Evolutionary conservation across 1,140 invertebrate genomes (phyloP).

Genomic region (Apolygus lucorum): DNA sequence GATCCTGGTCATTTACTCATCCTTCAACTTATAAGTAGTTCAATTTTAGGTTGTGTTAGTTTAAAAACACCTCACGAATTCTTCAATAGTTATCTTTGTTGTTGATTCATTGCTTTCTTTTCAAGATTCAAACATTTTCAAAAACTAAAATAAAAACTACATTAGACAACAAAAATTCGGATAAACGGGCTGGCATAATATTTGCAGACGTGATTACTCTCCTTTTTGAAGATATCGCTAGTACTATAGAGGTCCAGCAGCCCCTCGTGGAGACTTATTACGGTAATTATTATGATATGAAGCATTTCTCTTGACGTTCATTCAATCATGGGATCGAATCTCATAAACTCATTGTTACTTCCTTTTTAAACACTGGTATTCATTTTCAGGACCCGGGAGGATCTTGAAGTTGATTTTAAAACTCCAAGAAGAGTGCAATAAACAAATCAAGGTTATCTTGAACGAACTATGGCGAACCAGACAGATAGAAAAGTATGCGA

Average conservation of each 20-base stretch:
- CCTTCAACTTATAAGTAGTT: too few relatives aligned
- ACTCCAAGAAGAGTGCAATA: slow-evolving; percentile 81
- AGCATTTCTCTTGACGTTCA: neutral
- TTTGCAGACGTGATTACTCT: slow-evolving; percentile 75
- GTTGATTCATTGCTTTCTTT: too few relatives aligned
- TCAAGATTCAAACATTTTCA: slow-evolving; percentile 56
- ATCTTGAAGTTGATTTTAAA: slow-evolving; percentile 60
- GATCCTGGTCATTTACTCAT: too few relatives aligned
- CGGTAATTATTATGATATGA: too few relatives aligned
- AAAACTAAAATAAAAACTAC: slow-evolving; percentile 62
- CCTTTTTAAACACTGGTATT: too few relatives aligned
- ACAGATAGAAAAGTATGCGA: slow-evolving; percentile 57
- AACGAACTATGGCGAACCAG: slow-evolving; percentile 67
- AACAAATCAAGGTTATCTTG: slow-evolving; percentile 59
- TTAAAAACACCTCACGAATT: too few relatives aligned
- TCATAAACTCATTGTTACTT: too few relatives aligned
- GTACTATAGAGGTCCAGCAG: slow-evolving; percentile 82
- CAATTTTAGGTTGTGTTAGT: too few relatives aligned
- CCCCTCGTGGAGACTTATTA: slow-evolving; percentile 91
- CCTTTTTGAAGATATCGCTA: slow-evolving; percentile 82
- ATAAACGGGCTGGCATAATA: slow-evolving; percentile 63
- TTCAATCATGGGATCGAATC: neutral
- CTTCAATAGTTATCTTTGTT: too few relatives aligned
- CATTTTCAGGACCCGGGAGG: slow-evolving; percentile 55
- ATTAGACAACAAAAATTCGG: slow-evolving; percentile 47